Percentiles rank a stretch among this genome's conserved stretches.
Conservation (phyloP, 2,888 invertebrate species). For the Cenopis cana region DNA sequence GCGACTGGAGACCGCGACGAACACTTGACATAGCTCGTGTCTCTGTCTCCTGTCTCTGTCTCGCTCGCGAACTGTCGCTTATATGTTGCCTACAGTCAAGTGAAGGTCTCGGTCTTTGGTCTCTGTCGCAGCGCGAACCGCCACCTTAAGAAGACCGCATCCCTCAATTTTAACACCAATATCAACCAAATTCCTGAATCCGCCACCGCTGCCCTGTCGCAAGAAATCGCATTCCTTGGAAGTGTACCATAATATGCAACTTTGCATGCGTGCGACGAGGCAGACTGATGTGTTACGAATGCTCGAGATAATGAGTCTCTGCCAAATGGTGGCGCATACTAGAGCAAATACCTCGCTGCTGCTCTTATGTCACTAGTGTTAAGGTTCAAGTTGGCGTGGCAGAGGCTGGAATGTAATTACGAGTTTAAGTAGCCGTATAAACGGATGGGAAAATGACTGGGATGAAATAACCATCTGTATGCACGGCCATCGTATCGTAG, state of each 20-base stretch:
- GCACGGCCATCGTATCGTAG: not conserved
- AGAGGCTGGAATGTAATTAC: constrained; percentile 1
- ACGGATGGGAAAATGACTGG: constrained; percentile 7
- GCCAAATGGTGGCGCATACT: constrained; percentile 32
- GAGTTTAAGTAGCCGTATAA: constrained; percentile 15
- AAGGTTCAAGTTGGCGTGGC: not conserved
- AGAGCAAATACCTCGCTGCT: not conserved
- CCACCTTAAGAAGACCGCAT: no score
- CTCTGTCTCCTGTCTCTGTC: no score
- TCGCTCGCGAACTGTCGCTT: no score
- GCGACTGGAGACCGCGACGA: no score
- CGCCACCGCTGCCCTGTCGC: not conserved
- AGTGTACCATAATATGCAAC: constrained; percentile 13
- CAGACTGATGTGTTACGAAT: constrained; percentile 11
- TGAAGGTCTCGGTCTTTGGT: no score
- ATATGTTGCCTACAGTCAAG: no score
- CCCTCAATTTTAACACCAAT: no score
- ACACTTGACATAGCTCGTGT: no score
- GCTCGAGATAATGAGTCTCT: constrained; percentile 8
- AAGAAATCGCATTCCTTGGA: constrained; percentile 26
- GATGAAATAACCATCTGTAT: constrained; percentile 1
- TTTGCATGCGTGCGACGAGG: constrained; percentile 5
- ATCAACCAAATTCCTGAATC: no score
- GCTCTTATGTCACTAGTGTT: not conserved
- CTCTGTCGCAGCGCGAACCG: no score